Conservation (phyloP, 1,140 invertebrate species). For the Charaxes varanes region DNA sequence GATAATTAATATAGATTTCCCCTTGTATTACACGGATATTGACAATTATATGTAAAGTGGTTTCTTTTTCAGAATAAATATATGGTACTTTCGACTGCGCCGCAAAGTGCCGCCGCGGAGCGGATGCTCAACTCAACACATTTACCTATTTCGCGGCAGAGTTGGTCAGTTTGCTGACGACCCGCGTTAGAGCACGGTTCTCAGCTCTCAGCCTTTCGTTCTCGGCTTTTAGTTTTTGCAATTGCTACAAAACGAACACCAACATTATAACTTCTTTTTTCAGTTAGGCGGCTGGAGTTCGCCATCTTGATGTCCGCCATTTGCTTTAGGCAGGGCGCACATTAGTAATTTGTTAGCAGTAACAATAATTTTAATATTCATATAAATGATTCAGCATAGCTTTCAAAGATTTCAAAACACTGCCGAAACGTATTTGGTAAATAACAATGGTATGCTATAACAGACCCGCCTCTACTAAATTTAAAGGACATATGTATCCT, state of each 20-base stretch:
- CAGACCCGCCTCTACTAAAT: too few relatives aligned
- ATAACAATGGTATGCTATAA: background rate
- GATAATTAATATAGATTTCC: too few relatives aligned
- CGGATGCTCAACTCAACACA: slow-evolving; percentile 47
- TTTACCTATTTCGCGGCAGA: slow-evolving; percentile 86
- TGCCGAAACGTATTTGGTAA: background rate
- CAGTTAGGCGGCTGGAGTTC: slow-evolving; percentile 20
- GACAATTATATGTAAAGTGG: background rate
- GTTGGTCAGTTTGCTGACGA: slow-evolving; percentile 96
- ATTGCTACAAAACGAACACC: slow-evolving; percentile 87
- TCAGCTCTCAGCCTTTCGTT: slow-evolving; percentile 96
- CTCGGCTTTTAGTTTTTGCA: slow-evolving; percentile 97
- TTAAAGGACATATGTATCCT: too few relatives aligned
- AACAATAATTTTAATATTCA: too few relatives aligned
- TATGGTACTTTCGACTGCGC: slow-evolving; percentile 17
- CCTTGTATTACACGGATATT: too few relatives aligned
- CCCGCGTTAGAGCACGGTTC: slow-evolving; percentile 94
- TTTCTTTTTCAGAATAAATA: background rate
- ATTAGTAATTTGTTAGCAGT: slow-evolving; percentile 7
- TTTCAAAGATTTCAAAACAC: background rate
- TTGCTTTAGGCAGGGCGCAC: slow-evolving; percentile 18
- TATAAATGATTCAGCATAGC: too few relatives aligned
- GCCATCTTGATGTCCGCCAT: slow-evolving; percentile 34
- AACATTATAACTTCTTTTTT: slow-evolving; percentile 41
- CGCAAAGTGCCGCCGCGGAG: slow-evolving; percentile 36